Base-by-base conservation (phyloP, 1,140 invertebrate genomes). In the Archivesica marissinica region DNA sequence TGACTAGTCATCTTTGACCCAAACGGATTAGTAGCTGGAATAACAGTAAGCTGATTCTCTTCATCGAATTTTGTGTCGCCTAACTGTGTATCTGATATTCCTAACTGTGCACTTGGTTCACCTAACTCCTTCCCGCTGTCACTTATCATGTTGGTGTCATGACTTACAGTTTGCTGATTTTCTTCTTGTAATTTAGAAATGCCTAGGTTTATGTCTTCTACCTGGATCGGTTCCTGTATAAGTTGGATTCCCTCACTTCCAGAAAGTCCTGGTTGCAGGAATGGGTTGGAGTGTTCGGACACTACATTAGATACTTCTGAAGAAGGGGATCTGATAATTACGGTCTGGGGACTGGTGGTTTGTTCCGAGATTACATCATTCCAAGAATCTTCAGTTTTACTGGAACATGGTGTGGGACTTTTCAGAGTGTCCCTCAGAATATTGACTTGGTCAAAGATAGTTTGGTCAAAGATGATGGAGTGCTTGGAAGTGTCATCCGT, bases 391-490 rank as follows among this genome's bases (percentile, higher is more conserved):
- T 59, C 52, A 41, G 52, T 50, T 35, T 35, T 44, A 64, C 77
- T 66, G 9, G 77, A 79, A 50, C 77, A 66, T n/a, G 47, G 30
- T 23, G 68, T 35, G 20, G 80, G 80, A 47, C 54, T 74, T 61
- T 59, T 56, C 17, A 83, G 25, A 47, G 80, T 75, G 9, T 75
- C 80, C 50, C 28, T 44, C 0, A 83, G n/a, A 9, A 59, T 61
- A 11, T 61, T 75, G n/a, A 83, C 68, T 39, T 83, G 80, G 35
- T 83, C 80, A 23, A 56, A 74, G 28, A 83, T 75, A 35, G 70
- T 72, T 17, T 83, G 80, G 25, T 83, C 68, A 59, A 83, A 74
- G 54, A 56, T 56, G n/a, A 44, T 70, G 0, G n/a, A 2, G 39
- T 81, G 23, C 39, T 38, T 68, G 38, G 28, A 47, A n/a, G 35